These are phyloP conservation scores for Nesogale talazaci DNA, from an alignment of 2,113 vertebrate species.

Conservation along the genomic window DNA sequence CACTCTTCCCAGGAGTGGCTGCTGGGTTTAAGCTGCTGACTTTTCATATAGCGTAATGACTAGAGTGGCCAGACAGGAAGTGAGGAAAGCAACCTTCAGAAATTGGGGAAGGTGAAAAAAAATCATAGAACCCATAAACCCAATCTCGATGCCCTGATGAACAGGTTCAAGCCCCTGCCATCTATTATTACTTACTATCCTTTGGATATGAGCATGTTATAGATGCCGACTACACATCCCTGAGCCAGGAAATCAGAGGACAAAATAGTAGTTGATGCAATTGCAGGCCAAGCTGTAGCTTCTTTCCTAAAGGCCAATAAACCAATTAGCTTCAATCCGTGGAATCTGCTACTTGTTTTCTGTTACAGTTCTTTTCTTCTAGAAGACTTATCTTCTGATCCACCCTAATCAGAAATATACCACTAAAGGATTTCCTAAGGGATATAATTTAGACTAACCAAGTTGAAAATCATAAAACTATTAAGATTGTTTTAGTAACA, in stretches of 20 bases:
- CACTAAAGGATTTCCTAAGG: background rate
- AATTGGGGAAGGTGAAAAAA: background rate
- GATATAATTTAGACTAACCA: background rate
- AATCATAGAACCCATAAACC: background rate
- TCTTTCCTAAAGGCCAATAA: background rate
- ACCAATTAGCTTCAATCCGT: no score
- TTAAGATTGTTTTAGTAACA: background rate
- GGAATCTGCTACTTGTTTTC: background rate
- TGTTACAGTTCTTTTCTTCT: background rate
- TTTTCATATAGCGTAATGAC: background rate
- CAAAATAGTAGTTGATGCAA: accelerated
- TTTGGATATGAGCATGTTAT: background rate
- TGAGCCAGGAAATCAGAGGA: background rate
- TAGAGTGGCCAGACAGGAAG: background rate
- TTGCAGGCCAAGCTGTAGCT: background rate
- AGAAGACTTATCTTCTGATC: background rate
- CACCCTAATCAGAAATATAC: background rate
- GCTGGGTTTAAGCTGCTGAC: background rate
- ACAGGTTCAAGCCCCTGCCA: background rate
- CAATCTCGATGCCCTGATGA: background rate
- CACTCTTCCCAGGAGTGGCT: background rate
- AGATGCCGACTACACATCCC: background rate
- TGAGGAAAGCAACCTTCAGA: background rate
- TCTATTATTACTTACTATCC: background rate
- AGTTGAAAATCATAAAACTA: background rate